Conservation (phyloP, 2,797 vertebrate species). For the Mormyrus hasselquistii region DNA sequence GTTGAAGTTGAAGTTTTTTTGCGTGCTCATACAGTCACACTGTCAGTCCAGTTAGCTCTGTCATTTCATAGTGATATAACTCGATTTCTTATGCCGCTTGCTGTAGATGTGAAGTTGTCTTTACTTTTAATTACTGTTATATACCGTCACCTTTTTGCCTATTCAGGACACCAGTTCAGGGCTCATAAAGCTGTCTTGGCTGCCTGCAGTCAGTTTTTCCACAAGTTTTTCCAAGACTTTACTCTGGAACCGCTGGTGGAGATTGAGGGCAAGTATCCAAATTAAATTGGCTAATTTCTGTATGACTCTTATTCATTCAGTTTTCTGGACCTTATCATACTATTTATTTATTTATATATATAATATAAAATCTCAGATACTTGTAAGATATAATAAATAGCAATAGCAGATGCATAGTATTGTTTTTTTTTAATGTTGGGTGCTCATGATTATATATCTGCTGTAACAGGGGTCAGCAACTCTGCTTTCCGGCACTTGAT, state of each 20-base stretch:
- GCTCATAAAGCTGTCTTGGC: conserved; percentile 97
- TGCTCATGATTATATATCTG: not conserved
- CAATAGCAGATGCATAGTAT: not conserved
- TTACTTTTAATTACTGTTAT: not conserved
- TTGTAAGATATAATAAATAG: not conserved
- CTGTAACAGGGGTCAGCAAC: conserved; percentile 83
- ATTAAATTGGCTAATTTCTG: conserved; percentile 2
- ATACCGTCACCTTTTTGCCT: not conserved
- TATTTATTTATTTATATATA: not conserved
- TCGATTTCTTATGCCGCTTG: not conserved
- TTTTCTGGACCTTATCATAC: not conserved
- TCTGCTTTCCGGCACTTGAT: conserved; percentile 89
- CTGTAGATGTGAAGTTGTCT: not conserved
- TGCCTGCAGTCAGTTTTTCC: conserved; percentile 96
- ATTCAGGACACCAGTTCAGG: conserved; percentile 90
- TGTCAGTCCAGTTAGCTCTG: not conserved
- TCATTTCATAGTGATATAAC: not conserved
- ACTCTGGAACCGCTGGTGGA: conserved; percentile 94
- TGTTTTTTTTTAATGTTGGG: not conserved
- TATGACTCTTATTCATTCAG: not conserved
- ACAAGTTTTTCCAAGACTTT: conserved; percentile 97
- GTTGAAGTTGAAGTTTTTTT: not conserved
- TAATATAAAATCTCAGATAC: not conserved
- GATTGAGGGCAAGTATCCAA: conserved; percentile 80
- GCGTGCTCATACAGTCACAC: not conserved